Evolutionary conservation across 30 jellyfish, hydroid and myxozoan genomes (phyloP).

Genomic region (Calvadosia cruxmelitensis): DNA sequence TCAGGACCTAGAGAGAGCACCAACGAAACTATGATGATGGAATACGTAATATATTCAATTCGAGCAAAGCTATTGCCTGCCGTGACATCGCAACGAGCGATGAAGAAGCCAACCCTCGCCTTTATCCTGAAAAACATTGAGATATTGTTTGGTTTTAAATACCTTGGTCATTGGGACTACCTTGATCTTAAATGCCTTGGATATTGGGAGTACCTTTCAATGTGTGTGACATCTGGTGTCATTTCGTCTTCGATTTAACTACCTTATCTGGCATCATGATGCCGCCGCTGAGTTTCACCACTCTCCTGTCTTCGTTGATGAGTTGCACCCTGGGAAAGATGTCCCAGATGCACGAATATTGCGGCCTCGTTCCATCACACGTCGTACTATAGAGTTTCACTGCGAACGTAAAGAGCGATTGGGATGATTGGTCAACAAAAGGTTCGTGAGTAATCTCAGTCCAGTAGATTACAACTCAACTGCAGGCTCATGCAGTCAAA

Average conservation of each 20-base stretch:
- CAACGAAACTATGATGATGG: not conserved
- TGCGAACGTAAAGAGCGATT: not conserved
- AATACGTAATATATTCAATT: no score
- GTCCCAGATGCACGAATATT: not conserved
- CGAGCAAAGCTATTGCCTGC: not conserved
- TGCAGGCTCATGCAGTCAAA: no score
- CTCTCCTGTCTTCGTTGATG: not conserved
- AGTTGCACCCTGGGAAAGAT: not conserved
- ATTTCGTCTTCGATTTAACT: no score
- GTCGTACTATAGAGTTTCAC: not conserved
- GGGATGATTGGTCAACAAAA: not conserved
- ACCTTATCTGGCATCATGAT: not conserved
- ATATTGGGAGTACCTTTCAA: no score
- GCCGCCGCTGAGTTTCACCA: not conserved
- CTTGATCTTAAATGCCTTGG: no score
- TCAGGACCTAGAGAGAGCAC: not conserved
- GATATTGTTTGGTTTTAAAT: no score
- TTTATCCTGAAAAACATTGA: no score
- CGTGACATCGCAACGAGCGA: not conserved
- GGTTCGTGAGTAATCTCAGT: not conserved
- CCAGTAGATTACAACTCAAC: no score
- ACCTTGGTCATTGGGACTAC: not conserved
- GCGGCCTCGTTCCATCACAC: not conserved
- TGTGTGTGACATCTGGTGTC: no score
- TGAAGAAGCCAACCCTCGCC: not conserved